These are phyloP conservation scores for Podarcis raffonei DNA, from an alignment of 2,113 vertebrate genomes.

Conservation along the genomic window DNA sequence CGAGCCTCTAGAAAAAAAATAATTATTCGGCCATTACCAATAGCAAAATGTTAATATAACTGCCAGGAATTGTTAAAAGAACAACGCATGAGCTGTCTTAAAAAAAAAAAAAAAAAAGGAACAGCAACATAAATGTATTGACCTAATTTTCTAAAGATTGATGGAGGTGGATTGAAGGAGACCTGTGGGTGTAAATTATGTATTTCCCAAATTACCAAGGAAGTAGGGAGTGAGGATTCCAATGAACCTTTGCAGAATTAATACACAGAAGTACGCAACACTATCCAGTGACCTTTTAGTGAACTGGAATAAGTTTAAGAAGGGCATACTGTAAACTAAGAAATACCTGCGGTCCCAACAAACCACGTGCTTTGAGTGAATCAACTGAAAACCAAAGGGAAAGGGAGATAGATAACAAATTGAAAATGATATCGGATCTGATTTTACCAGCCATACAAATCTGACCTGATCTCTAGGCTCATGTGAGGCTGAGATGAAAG, in stretches of 20 bases:
- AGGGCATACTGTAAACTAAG: too few relatives aligned
- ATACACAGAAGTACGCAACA: not conserved
- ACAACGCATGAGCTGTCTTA: constrained; percentile 18
- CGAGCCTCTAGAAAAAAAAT: constrained; percentile 46
- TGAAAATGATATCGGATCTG: too few relatives aligned
- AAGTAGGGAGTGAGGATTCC: constrained; percentile 19
- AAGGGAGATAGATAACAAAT: too few relatives aligned
- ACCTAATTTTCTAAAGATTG: constrained; percentile 45
- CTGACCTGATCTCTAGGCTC: too few relatives aligned
- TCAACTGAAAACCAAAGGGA: not conserved
- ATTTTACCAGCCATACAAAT: too few relatives aligned
- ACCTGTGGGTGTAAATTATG: constrained; percentile 44
- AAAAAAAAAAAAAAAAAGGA: constrained; percentile 41
- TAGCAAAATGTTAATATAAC: constrained; percentile 53
- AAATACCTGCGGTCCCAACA: constrained; percentile 11
- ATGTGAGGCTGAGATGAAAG: too few relatives aligned
- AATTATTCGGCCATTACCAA: constrained; percentile 52
- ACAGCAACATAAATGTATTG: constrained; percentile 55
- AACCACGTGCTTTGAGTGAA: constrained; percentile 12
- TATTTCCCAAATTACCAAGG: constrained; percentile 23
- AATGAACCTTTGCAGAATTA: constrained; percentile 22
- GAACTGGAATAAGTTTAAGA: too few relatives aligned
- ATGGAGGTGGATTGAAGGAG: constrained; percentile 34
- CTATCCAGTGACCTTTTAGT: not conserved
- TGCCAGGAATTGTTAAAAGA: constrained; percentile 52